Evolutionary conservation across 2,113 vertebrate genomes (phyloP), one percentile per base, ranked within the genome.

Genomic region (Genyomyrus donnyi): DNA sequence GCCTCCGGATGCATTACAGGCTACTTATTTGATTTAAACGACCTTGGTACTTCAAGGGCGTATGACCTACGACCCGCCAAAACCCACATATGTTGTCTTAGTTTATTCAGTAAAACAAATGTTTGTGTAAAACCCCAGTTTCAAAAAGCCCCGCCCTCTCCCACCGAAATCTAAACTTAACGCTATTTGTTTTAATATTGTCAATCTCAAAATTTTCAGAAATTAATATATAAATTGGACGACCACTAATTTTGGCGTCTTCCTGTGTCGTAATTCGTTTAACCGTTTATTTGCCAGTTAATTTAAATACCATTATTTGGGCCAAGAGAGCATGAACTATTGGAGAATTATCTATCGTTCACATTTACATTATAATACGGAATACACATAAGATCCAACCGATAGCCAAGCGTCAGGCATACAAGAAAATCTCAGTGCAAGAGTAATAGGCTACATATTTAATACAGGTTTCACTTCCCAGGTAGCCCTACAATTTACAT

Each of bases 21-120:
- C 95, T 95, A 94, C 94, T 96, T 92, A 92, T 91, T 96, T 97
- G 96, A 96, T 95, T 95, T 92, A 91, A 92, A 90, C 95, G 94
- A 96, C 95, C 94, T 94, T 95, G 93, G 89, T 94, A 95, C 96
- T 97, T 97, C 95, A 97, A 96, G 96, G 95, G 94, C 96, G 93
- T 95, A 95, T 95, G 96, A 97, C 97, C 97, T 95, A 58, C 97
- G 97, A 98, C 96, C 97, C 93, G 62, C 95, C 95, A 96, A 96
- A 89, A 96, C 97, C 96, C 97, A 96, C 96, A 97, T 97, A 96
- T 96, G 96, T 94, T 94, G 94, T 92, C 94, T 92, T 94, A 94
- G 94, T 93, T 95, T 91, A 92, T 94, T 95, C 93, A 92, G 94
- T 94, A 96, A 96, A 96, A 95, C 94, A 96, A 95, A 94, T 93